These are phyloP conservation scores for Rhagophthalmus giganteus DNA, from an alignment of 2,888 invertebrate genomes.

Conservation along the genomic window DNA sequence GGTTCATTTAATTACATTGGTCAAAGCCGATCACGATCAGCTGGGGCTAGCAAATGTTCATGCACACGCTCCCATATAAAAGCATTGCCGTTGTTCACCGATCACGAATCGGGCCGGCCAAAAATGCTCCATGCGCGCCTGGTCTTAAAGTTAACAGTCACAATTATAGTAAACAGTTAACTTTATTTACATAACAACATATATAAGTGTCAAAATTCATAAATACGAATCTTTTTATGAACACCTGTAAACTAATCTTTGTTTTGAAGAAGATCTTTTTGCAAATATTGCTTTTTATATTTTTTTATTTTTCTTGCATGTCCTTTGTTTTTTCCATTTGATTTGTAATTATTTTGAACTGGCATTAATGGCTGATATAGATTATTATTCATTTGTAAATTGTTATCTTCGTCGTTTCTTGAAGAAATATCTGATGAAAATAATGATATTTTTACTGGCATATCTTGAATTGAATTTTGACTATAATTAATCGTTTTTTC, in stretches of 20 bases:
- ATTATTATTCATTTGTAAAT: slow-evolving; percentile 11
- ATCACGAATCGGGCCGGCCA: no score
- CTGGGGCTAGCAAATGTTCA: no score
- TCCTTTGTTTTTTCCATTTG: neutral
- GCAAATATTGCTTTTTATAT: neutral
- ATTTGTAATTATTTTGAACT: slow-evolving; percentile 1
- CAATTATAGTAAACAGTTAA: no score
- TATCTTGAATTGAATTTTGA: slow-evolving; percentile 4
- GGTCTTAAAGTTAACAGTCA: no score
- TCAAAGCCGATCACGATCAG: no score
- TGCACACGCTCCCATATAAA: no score
- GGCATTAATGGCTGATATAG: neutral
- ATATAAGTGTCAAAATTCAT: neutral
- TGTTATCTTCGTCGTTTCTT: slow-evolving; percentile 28
- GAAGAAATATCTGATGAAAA: slow-evolving; percentile 8
- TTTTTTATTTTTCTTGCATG: neutral
- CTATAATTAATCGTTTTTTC: neutral
- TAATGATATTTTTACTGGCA: slow-evolving; percentile 21
- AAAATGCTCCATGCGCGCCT: no score
- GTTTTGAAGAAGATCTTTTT: neutral
- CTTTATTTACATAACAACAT: slow-evolving; percentile 2
- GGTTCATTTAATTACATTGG: no score
- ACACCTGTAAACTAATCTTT: slow-evolving; percentile 2
- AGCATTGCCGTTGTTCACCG: no score
- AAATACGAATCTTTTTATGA: no score